These are phyloP conservation scores for Carterocephalus palaemon DNA, from an alignment of 2,888 invertebrate genomes.

Conservation along the genomic window DNA sequence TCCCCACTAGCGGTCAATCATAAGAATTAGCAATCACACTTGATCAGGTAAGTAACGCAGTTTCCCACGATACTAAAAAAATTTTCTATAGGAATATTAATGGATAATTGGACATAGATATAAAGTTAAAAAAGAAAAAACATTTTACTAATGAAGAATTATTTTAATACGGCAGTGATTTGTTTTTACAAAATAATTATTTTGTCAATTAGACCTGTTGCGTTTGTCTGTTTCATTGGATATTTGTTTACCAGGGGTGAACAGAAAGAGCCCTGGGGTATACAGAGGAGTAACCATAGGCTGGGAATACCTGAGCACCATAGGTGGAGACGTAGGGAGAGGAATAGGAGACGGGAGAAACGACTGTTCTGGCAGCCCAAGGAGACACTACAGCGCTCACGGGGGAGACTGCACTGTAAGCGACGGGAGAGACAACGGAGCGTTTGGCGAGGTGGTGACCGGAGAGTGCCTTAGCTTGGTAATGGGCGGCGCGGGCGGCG, in stretches of 20 bases:
- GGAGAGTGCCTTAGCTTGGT: slow-evolving; percentile 65
- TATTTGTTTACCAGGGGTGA: slow-evolving; percentile 51
- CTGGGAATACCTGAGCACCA: slow-evolving; percentile 39
- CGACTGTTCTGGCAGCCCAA: slow-evolving; percentile 30
- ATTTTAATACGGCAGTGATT: slow-evolving; percentile 47
- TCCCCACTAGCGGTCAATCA: too few relatives aligned
- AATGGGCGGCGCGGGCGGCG: slow-evolving; percentile 68
- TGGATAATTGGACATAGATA: too few relatives aligned
- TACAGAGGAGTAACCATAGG: slow-evolving; percentile 41
- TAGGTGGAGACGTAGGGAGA: slow-evolving; percentile 40
- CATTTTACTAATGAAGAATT: too few relatives aligned
- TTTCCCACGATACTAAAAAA: too few relatives aligned
- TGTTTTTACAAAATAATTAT: slow-evolving; percentile 23
- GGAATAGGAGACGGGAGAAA: slow-evolving; percentile 39
- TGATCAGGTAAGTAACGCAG: too few relatives aligned
- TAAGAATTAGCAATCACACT: too few relatives aligned
- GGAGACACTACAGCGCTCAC: slow-evolving; percentile 41
- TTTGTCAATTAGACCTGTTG: slow-evolving; percentile 22
- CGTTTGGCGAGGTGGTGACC: slow-evolving; percentile 66
- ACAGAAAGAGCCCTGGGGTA: slow-evolving; percentile 46
- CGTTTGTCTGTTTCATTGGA: background rate
- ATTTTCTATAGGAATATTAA: too few relatives aligned
- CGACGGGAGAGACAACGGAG: slow-evolving; percentile 43
- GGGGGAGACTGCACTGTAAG: slow-evolving; percentile 52
- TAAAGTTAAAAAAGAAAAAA: too few relatives aligned